Conservation (phyloP, 2,113 vertebrate species). For the Progne subis region DNA sequence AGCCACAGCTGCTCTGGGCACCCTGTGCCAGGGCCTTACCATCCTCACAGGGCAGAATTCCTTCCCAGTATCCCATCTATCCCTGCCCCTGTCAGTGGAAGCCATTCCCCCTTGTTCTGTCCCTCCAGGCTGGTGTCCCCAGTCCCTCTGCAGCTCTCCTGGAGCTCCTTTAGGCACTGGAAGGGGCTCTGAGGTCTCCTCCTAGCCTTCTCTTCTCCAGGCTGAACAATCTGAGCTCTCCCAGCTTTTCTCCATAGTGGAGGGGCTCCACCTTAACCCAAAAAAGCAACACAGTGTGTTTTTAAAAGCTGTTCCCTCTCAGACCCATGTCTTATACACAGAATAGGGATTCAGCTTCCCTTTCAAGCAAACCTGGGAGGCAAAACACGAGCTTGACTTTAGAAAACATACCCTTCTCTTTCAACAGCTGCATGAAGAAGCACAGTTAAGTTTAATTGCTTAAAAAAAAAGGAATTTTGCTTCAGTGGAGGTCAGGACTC, state of each 20-base stretch:
- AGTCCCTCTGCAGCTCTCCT: neutral
- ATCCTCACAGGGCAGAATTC: rapidly evolving
- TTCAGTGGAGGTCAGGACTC: neutral
- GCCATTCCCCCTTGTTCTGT: neutral
- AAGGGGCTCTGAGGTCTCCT: neutral
- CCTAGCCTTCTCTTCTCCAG: neutral
- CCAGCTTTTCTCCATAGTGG: neutral
- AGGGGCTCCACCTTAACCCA: neutral
- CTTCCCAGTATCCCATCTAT: no score
- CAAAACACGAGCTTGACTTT: neutral
- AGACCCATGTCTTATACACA: neutral
- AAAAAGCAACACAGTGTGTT: neutral
- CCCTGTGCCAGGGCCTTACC: rapidly evolving
- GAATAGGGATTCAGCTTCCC: neutral
- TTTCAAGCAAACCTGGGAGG: neutral
- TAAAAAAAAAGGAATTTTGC: neutral
- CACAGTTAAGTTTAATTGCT: neutral
- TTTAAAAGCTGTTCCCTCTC: neutral
- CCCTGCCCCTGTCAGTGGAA: neutral
- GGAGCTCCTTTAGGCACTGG: neutral
- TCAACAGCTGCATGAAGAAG: neutral
- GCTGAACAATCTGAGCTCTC: neutral
- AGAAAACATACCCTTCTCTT: neutral
- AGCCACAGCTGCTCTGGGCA: neutral
- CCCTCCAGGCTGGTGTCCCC: rapidly evolving